Base-by-base conservation (phyloP, 1,140 invertebrate species). In the Coenobita brevimanus region DNA sequence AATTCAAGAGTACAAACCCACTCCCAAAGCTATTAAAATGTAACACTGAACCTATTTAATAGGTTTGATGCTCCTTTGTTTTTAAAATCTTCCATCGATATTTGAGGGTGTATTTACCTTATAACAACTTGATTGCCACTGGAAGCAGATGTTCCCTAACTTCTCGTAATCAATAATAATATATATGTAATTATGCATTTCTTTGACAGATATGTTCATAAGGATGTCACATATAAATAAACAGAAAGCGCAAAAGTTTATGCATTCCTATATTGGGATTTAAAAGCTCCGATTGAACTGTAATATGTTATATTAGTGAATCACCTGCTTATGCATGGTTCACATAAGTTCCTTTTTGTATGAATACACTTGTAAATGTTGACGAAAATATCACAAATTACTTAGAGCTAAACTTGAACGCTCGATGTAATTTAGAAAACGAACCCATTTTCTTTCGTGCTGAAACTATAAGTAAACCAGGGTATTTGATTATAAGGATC, bases 41-140 rank as follows among this genome's bases (percentile, higher is more conserved):
- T 27, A 1, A 21, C 0, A n/a, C 17, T 21, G 2, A 57, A 33
- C 21, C 41, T 6, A 17, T 36, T 86, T 80, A 13, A 2, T 36
- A 3, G 0, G 15, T 17, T 0, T 17, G 62, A 79, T 80, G 84
- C 76, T 43, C 38, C 33, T n/a, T 36, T 79, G 75, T 79, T 86
- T 86, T 60, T 43, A 36, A 86, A 86, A 86, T 33, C 50, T 33
- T 69, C 15, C 46, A 87, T 87, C 85, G 85, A 87, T 87, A 87
- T 71, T 69, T 30, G 54, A 27, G 8, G 0, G 85, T 36, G 57
- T 87, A 8, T 60, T 71, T 71, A 38, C 10, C 64, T 80, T 81
- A 87, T 87, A 87, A 81, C 78, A 73, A 85, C 50, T 85, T 75
- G 82, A 85, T 85, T 38, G 43, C 82, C 73, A 85, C 79, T 87